Evolutionary conservation across 2,113 vertebrate genomes (phyloP), one percentile per base, ranked within the genome.

Genomic region (Thomomys bottae): DNA sequence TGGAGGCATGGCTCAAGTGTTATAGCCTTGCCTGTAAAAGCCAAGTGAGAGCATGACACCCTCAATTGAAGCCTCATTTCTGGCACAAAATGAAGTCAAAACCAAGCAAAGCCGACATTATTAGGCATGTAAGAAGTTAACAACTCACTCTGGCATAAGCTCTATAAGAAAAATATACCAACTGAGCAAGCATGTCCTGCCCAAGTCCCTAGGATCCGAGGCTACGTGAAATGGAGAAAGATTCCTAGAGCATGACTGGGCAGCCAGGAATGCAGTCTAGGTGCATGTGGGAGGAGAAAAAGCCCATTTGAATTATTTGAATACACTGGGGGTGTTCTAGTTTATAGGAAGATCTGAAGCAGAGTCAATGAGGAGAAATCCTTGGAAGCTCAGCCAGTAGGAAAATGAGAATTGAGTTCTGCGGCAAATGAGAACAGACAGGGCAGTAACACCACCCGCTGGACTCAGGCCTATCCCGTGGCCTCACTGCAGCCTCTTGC

Each of bases 391-490:
- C 42, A 83, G 38, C 34, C 64, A 21, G n/a, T 0, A 20, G 40
- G 12, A 72, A 77, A 32, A 28, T 38, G 72, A 70, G 32, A 59
- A 57, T 4, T 32, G 36, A 64, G 30, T 77, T 64, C 4, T 5
- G 8, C 11, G 18, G 30, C 20, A 28, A 80, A 40, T 61, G 38
- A 17, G 36, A 24, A 1, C 40, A 40, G 15, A 5, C 7, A 3
- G 34, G 57, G 64, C 71, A 57, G 34, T 36, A 4, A 42, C 28
- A 9, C 6, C 0, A 18, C 30, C 57, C 12, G 38, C 40, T 3
- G 10, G 8, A 2, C 28, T 20, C 17, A 14, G 0, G 18, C 30
- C 4, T 3, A 20, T 1, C 23, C 0, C 0, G 9, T 70, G 45
- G 30, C 30, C 20, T 42, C 11, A 2, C 1, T 6, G 21, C 5